Evolutionary conservation across 2,113 vertebrate genomes (phyloP).

Genomic region (Crotalus tigris): DNA sequence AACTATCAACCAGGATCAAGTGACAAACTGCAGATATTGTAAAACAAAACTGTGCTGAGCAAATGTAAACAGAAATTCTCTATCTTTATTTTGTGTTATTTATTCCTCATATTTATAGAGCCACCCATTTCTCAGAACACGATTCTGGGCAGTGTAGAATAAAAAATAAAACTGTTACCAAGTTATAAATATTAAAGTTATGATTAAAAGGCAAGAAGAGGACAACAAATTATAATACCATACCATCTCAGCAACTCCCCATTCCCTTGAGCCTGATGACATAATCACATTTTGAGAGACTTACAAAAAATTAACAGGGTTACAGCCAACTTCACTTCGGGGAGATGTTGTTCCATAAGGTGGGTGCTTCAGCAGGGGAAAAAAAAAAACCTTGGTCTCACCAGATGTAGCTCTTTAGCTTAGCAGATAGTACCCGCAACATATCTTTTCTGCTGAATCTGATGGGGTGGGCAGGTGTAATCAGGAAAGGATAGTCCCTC

Average conservation of each 20-base stretch:
- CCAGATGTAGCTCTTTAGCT: background rate
- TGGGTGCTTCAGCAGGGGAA: background rate
- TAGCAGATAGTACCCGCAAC: background rate
- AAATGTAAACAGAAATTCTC: constrained; percentile 37
- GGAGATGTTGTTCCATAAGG: background rate
- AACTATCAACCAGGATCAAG: constrained; percentile 45
- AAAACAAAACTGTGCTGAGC: constrained; percentile 39
- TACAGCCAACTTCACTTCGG: background rate
- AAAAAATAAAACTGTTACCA: background rate
- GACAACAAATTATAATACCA: background rate
- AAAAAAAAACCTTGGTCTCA: background rate
- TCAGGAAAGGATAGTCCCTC: background rate
- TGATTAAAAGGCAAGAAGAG: background rate
- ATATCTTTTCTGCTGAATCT: no score
- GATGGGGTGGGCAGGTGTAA: background rate
- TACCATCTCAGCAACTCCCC: background rate
- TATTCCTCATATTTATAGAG: background rate
- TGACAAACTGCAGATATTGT: constrained; percentile 38
- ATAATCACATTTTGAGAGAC: background rate
- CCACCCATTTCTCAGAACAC: background rate
- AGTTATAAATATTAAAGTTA: background rate
- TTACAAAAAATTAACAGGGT: background rate
- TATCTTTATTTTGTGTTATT: background rate
- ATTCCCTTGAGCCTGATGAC: background rate
- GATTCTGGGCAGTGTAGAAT: background rate